These are phyloP conservation scores for Trogon melanurus DNA, from an alignment of 2,113 vertebrate genomes.

Conservation along the genomic window DNA sequence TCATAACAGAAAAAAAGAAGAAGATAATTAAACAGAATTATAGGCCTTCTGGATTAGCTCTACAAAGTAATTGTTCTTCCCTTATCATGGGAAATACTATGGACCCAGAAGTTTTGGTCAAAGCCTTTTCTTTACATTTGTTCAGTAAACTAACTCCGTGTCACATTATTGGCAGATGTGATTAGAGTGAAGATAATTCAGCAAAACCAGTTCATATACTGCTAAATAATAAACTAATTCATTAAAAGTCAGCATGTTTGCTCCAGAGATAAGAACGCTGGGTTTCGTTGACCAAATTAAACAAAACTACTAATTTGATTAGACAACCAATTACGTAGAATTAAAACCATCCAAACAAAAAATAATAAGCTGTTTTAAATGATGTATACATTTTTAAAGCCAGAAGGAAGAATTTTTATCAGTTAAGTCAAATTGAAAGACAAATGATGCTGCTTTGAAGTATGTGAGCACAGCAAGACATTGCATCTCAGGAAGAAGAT, in stretches of 20 bases:
- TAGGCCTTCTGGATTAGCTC: not conserved
- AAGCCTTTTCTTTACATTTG: not conserved
- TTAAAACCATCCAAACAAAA: not conserved
- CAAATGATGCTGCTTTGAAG: not conserved
- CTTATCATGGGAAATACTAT: not conserved
- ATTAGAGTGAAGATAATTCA: not conserved
- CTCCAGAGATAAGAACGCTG: not conserved
- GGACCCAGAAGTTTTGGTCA: not conserved
- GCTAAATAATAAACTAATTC: slow-evolving; percentile 2
- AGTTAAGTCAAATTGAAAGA: not conserved
- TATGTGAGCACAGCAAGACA: not conserved
- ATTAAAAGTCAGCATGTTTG: not conserved
- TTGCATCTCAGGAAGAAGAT: not conserved
- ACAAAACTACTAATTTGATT: not conserved
- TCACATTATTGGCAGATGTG: not conserved
- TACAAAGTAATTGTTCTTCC: not conserved
- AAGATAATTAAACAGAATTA: not conserved
- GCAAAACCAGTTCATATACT: not conserved
- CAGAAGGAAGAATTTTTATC: not conserved
- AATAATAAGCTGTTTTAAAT: not conserved
- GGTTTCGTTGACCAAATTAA: slow-evolving; percentile 1
- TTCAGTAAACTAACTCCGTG: not conserved
- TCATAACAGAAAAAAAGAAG: not conserved
- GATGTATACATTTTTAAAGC: not conserved
- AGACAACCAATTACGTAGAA: not conserved